Percentiles rank a stretch among this genome's conserved stretches.
phyloP scores from a whole-genome alignment of 2,888 invertebrate genomes.

The Sclerodermus sp. region DNA sequence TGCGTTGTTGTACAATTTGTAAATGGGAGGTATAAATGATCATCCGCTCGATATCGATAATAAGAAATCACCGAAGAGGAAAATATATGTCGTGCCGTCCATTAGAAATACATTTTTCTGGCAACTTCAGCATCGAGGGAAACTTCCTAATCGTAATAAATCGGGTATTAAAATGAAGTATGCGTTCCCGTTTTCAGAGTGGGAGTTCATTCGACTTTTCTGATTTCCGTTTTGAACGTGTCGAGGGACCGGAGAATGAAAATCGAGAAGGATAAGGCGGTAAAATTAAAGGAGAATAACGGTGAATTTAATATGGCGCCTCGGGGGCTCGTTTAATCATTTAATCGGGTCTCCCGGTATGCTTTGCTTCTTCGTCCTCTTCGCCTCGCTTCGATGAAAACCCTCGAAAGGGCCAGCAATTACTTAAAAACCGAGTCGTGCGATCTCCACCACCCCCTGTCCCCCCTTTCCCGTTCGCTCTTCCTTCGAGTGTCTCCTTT shows the following conservation, averaged over 20 bases:
- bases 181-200: not conserved
- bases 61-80: too few species aligned
- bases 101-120: too few species aligned
- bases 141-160: too few species aligned
- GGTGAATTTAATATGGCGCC: slow-evolving; percentile 38
- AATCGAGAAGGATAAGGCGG: too few species aligned
- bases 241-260: too few species aligned
- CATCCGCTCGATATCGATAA: too few species aligned
- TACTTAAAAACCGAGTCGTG: slow-evolving; percentile 33
- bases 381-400: slow-evolving; percentile 28
- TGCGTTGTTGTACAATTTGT: too few species aligned
- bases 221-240: too few species aligned
- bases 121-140: too few species aligned
- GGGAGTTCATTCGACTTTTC: too few species aligned
- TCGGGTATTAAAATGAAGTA: slow-evolving; percentile 15
- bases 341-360: slow-evolving; percentile 37
- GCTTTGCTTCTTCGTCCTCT: slow-evolving; percentile 6
- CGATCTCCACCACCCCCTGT: not conserved
- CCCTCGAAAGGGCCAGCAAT: slow-evolving; percentile 32
- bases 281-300: slow-evolving; percentile 25
- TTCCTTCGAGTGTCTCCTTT: not conserved
- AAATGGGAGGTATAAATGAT: too few species aligned
- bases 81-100: too few species aligned
- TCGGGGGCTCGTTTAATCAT: slow-evolving; percentile 38
- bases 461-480: not conserved